These are phyloP conservation scores for Ceryle rudis DNA, from an alignment of 2,797 vertebrate species.

Conservation along the genomic window DNA sequence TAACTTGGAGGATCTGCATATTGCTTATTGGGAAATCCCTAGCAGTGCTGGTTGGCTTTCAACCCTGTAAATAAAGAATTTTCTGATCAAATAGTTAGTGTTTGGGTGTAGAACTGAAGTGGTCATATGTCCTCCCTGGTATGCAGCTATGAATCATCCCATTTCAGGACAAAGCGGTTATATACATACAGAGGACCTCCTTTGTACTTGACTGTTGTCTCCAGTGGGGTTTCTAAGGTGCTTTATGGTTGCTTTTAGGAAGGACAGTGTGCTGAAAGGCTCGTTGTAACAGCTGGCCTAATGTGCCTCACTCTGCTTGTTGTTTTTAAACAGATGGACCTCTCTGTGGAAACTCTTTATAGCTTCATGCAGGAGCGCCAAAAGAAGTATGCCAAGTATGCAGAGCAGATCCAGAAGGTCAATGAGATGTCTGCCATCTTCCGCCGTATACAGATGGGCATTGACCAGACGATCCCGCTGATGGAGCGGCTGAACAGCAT, in stretches of 20 bases:
- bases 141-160: neutral
- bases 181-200: neutral
- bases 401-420: constrained; percentile 99
- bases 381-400: constrained; percentile 97
- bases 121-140: neutral
- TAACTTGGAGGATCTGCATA: neutral
- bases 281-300: neutral
- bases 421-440: constrained; percentile 99
- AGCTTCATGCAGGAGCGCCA: constrained; percentile 98
- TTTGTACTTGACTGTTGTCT: neutral
- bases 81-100: neutral
- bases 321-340: constrained; percentile 87
- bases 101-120: neutral
- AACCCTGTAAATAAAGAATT: neutral
- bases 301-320: neutral
- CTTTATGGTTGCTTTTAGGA: neutral
- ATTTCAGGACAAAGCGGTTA: neutral
- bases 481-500: constrained; percentile 96
- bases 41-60: neutral
- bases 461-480: constrained; percentile 95
- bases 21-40: neutral
- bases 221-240: neutral
- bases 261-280: neutral
- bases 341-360: constrained; percentile 94
- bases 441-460: constrained; percentile 98